A percentile compares a stretch with the other conserved stretches of the same genome.
Evolutionary conservation across 2,113 vertebrate species (phyloP).

Genomic region (Lophura nycthemera): DNA sequence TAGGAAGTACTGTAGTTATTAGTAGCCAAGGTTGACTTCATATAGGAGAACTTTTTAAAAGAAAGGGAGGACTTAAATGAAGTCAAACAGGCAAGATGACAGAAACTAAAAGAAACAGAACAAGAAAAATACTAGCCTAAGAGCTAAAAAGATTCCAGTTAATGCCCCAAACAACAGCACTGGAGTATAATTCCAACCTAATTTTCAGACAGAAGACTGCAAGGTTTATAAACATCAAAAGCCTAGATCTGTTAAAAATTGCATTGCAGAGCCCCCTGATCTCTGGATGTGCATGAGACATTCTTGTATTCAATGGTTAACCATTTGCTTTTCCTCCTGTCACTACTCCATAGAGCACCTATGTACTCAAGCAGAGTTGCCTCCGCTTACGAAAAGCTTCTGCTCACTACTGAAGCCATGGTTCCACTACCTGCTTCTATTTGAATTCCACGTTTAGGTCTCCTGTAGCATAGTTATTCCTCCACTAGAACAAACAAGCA

Average conservation of each 20-base stretch:
- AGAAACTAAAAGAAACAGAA: neutral
- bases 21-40: neutral
- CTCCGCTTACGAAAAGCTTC: accelerated
- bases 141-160: neutral
- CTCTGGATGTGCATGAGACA: neutral
- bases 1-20: neutral
- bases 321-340: neutral
- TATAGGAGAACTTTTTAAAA: neutral
- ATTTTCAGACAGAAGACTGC: neutral
- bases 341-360: neutral
- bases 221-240: neutral
- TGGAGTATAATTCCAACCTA: neutral
- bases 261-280: neutral
- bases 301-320: neutral
- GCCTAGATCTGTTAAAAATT: neutral
- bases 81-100: neutral
- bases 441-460: neutral
- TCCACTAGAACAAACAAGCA: accelerated
- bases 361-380: accelerated
- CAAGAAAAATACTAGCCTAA: neutral
- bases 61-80: neutral
- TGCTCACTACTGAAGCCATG: accelerated
- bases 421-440: neutral
- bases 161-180: neutral
- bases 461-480: accelerated